Evolutionary conservation across 2,888 invertebrate genomes (phyloP).

Genomic region (Hirudinaria manillensis): DNA sequence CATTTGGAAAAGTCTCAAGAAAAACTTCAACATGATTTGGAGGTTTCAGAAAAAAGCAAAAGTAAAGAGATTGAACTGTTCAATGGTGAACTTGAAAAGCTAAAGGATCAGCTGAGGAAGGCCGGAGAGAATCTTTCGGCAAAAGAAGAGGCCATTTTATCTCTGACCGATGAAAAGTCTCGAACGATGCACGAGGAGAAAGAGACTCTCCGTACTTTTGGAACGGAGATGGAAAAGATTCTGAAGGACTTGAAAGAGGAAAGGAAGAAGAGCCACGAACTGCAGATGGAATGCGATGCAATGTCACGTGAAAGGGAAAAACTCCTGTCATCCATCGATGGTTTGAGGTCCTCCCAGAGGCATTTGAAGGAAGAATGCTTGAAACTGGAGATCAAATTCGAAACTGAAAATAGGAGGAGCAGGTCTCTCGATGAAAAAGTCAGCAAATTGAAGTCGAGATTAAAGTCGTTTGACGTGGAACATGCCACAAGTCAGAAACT

Average conservation of each 20-base stretch:
- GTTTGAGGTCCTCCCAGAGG: neutral
- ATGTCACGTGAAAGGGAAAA: neutral
- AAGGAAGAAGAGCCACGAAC: neutral
- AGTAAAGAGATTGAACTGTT: neutral
- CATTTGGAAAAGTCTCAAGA: neutral
- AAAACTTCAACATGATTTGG: neutral
- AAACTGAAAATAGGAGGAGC: neutral
- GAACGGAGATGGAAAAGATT: constrained; percentile 20
- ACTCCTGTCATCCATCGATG: neutral
- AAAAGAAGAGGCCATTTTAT: neutral
- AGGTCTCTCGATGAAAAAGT: neutral
- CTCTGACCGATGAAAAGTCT: neutral
- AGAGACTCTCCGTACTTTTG: neutral
- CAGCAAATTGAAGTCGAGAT: neutral
- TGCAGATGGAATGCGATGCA: neutral
- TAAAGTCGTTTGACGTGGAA: neutral
- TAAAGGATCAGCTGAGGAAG: neutral
- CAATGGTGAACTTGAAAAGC: neutral
- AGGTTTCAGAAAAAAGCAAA: neutral
- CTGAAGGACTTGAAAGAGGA: constrained; percentile 19
- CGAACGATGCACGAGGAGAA: neutral
- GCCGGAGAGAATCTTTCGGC: neutral
- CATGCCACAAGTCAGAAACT: neutral
- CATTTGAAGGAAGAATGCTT: neutral
- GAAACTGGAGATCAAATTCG: neutral